Evolutionary conservation across 2,888 invertebrate genomes (phyloP).

Genomic region (Acleris emargana): DNA sequence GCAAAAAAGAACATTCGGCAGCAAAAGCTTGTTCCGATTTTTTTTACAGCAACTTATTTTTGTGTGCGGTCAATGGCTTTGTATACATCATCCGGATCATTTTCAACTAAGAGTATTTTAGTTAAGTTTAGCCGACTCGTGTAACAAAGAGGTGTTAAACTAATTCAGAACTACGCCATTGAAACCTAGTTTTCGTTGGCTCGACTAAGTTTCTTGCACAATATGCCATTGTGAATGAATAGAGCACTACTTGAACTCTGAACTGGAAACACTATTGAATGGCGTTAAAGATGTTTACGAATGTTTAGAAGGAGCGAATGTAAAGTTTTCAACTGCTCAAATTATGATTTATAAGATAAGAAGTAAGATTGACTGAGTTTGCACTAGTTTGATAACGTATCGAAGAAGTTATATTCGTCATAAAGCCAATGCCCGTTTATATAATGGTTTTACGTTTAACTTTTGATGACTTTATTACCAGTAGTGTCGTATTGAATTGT

Average conservation of each 20-base stretch:
- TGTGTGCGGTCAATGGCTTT: neutral
- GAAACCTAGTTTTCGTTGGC: slow-evolving; percentile 41
- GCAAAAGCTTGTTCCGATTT: too few species aligned
- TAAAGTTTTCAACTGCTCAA: too few species aligned
- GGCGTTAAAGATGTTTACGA: slow-evolving; percentile 3
- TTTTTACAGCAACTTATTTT: too few species aligned
- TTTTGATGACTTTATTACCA: neutral
- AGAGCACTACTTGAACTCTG: slow-evolving; percentile 43
- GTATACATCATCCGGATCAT: neutral
- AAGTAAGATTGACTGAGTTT: too few species aligned
- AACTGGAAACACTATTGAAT: slow-evolving; percentile 16
- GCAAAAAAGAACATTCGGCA: too few species aligned
- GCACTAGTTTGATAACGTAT: neutral
- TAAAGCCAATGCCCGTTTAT: too few species aligned
- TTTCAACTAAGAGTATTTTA: neutral
- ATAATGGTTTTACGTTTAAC: neutral
- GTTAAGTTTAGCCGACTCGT: neutral
- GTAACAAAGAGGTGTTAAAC: slow-evolving; percentile 15
- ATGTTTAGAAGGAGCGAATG: neutral
- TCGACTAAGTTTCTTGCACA: slow-evolving; percentile 48
- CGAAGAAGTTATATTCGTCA: neutral
- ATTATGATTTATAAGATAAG: too few species aligned
- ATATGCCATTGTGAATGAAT: slow-evolving; percentile 48
- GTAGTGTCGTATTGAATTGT: too few species aligned
- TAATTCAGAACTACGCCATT: slow-evolving; percentile 32